Conservation (phyloP, 23 tunicate genomes). For the Ascidia mentula region DNA sequence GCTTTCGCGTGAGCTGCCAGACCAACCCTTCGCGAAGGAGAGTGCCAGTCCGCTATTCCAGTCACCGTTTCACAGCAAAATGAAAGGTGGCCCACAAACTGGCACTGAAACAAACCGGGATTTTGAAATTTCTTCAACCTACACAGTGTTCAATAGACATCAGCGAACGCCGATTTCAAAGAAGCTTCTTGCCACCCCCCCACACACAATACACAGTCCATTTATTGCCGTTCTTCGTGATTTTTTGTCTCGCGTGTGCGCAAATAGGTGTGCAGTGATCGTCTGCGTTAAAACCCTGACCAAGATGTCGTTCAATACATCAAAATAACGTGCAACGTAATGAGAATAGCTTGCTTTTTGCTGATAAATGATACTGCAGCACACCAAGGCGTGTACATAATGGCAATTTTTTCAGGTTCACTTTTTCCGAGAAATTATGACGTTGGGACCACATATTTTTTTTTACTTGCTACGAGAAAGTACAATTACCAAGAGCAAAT, state of each 20-base stretch:
- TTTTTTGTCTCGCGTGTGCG: neutral
- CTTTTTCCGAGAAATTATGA: no score
- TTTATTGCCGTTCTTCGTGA: no score
- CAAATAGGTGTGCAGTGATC: constrained; percentile 4
- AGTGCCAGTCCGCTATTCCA: neutral
- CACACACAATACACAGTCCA: no score
- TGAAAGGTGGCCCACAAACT: neutral
- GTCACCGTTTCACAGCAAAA: neutral
- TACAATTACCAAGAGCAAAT: no score
- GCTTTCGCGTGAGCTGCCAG: constrained; percentile 28
- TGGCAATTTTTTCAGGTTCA: no score
- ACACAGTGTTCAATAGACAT: neutral
- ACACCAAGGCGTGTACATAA: no score
- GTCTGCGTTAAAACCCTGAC: neutral
- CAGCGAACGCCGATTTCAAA: neutral
- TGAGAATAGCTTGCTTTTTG: no score
- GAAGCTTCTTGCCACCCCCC: neutral
- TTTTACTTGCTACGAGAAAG: no score
- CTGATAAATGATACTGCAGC: no score
- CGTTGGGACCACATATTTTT: no score
- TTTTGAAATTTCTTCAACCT: neutral
- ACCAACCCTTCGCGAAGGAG: neutral
- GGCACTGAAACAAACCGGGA: neutral
- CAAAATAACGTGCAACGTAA: neutral
- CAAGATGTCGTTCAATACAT: constrained; percentile 5